Evolutionary conservation across 2,797 vertebrate species (phyloP).

Genomic region (Momotus momota): DNA sequence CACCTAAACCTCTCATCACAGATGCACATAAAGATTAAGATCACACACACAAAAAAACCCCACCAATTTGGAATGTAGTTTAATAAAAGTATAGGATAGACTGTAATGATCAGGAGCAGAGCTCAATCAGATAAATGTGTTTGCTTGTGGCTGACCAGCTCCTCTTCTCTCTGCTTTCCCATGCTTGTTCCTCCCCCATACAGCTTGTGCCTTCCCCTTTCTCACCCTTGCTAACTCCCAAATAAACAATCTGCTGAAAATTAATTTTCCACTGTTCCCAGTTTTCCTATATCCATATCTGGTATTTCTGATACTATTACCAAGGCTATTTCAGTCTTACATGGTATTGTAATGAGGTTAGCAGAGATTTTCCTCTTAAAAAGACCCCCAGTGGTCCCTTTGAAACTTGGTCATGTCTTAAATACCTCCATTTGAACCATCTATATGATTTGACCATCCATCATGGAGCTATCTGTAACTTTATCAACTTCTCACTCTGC

Average conservation of each 20-base stretch:
- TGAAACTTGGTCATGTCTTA: not conserved
- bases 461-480: not conserved
- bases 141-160: not conserved
- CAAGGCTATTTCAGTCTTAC: not conserved
- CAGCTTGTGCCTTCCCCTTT: not conserved
- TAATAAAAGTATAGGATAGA: not conserved
- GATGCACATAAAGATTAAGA: not conserved
- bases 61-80: not conserved
- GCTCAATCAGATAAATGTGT: not conserved
- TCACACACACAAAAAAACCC: not conserved
- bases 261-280: not conserved
- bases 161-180: not conserved
- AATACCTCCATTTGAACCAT: not conserved
- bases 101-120: not conserved
- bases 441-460: not conserved
- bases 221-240: not conserved
- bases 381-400: not conserved
- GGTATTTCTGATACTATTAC: not conserved
- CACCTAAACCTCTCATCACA: not conserved
- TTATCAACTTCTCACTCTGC: not conserved
- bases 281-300: not conserved
- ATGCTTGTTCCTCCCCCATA: not conserved
- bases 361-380: not conserved
- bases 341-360: not conserved
- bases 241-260: not conserved